Evolutionary conservation across 1,140 invertebrate genomes (phyloP), one percentile per base, ranked within the genome.

Genomic region (Hypothenemus hampei): DNA sequence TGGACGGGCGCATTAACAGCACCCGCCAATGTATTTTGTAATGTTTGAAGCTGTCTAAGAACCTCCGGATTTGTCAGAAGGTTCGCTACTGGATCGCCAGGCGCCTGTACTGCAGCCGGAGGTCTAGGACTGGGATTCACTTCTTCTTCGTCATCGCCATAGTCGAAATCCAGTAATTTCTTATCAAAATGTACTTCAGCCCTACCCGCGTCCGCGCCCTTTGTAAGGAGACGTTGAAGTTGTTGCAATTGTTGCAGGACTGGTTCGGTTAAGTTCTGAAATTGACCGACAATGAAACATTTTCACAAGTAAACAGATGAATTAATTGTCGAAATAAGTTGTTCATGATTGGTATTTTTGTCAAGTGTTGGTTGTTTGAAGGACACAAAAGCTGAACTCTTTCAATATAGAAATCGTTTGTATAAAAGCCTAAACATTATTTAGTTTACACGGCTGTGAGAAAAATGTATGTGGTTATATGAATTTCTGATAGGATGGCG

Each of bases 141-240:
- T 16, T 78, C 74, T 45, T 80, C 72, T 43, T 90, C 87, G 22
- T 91, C 87, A 60, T 89, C 86, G 0, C 83, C 86, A 72, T 91
- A 91, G 71, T 91, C 89, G 75, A 88, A 91, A 67, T 91, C 88
- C 18, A 92, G 69, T 1, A 91, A 67, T 69, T 91, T 89, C 68
- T 85, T 86, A 66, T 82, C 83, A 68, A 86, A 85, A 60, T 83
- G 82, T 1, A 84, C 77, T 56, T 52, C 44, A 15, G 65, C 63
- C 7, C 55, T 49, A 46, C 61, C 64, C 71, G 70, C 11, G 62
- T 64, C 73, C 11, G 72, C 74, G 47, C 74, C 69, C 48, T 78
- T 77, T 15, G 79, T 65, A 22, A 81, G 64, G 33, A 84, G 65
- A 62, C 81, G 75, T 62, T 81, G 77, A 41, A 81, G 69, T 64